Percentiles rank a stretch among this genome's conserved stretches.
These are phyloP conservation scores for Microctonus aethiopoides DNA, from an alignment of 2,888 invertebrate genomes.

Conservation along the genomic window DNA sequence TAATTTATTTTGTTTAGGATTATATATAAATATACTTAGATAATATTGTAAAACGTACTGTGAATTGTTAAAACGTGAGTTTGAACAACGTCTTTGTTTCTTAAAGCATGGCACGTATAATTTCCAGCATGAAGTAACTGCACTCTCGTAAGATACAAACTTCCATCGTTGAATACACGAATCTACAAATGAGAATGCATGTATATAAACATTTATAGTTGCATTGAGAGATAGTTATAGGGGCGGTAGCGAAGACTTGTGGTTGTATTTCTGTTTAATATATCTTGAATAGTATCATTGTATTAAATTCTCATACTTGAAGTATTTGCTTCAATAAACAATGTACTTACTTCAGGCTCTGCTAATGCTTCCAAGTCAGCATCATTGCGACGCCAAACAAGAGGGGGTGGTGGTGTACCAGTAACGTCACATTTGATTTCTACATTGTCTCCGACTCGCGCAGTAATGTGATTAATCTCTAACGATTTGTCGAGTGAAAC, in stretches of 20 bases:
- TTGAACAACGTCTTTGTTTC: conserved; percentile 79
- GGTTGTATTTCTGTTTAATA: neutral
- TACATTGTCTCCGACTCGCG: conserved; percentile 80
- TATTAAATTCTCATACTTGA: neutral
- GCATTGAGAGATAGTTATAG: neutral
- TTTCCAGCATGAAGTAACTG: conserved; percentile 81
- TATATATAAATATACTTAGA: too few relatives aligned
- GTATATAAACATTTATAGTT: neutral
- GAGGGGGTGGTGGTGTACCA: conserved; percentile 76
- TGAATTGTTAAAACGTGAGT: conserved; percentile 80
- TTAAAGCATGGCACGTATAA: conserved; percentile 80
- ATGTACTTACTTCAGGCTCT: conserved; percentile 69
- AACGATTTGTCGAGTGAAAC: conserved; percentile 79
- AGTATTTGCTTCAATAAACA: neutral
- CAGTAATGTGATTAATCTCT: conserved; percentile 77
- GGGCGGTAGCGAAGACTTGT: neutral
- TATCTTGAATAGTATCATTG: neutral
- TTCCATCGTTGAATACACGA: conserved; percentile 80
- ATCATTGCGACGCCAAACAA: conserved; percentile 78
- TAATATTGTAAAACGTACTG: conserved; percentile 70
- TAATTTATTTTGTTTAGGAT: too few relatives aligned
- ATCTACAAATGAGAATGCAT: conserved; percentile 57
- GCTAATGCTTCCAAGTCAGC: conserved; percentile 73
- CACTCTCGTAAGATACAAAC: conserved; percentile 78
- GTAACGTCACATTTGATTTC: conserved; percentile 83